A percentile compares a stretch with the other conserved stretches of the same genome.
Evolutionary conservation across 2,797 vertebrate genomes (phyloP).

Genomic region (Ibycter americanus): DNA sequence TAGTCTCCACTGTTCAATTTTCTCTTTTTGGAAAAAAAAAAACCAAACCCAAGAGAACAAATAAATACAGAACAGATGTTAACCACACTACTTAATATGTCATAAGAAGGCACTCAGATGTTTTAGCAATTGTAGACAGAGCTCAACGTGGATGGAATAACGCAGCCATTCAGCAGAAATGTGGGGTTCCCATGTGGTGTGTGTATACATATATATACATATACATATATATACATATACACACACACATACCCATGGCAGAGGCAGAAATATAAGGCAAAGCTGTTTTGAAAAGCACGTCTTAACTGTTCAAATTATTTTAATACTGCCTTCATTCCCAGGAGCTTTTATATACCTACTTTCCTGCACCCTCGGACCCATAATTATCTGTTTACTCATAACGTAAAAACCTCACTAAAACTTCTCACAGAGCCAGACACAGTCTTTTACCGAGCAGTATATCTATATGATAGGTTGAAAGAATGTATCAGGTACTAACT

Average conservation of each 20-base stretch:
- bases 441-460: slow-evolving; percentile 1
- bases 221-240: too few relatives aligned
- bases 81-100: background rate
- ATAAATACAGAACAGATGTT: background rate
- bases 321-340: background rate
- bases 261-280: background rate
- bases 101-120: background rate
- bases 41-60: background rate
- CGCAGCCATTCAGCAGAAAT: background rate
- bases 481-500: slow-evolving; percentile 22
- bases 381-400: background rate
- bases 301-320: background rate
- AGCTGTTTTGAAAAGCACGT: background rate
- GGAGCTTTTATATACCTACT: background rate
- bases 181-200: background rate
- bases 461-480: slow-evolving; percentile 28
- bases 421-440: background rate
- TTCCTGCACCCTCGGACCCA: background rate
- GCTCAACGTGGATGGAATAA: background rate
- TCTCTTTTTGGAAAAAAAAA: background rate
- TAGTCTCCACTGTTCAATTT: background rate
- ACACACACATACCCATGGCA: background rate
- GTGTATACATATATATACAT: too few relatives aligned
- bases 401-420: slow-evolving; percentile 39
- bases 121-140: background rate